These are phyloP conservation scores for Nylanderia fulva DNA, from an alignment of 1,140 invertebrate genomes.

Conservation along the genomic window DNA sequence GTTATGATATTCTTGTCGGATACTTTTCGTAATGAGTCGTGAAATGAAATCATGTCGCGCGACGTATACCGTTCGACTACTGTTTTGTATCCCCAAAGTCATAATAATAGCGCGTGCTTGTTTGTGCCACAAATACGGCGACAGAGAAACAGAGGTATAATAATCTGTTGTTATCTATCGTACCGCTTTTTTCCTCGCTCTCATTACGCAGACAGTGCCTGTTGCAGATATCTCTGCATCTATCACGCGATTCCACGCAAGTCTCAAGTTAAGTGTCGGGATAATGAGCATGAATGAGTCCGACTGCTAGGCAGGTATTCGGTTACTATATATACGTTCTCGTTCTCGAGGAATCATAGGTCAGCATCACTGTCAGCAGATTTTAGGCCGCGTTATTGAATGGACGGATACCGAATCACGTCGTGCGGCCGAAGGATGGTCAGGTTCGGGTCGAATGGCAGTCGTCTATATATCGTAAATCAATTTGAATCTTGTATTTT, in stretches of 20 bases:
- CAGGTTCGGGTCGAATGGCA: background rate
- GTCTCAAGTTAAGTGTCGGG: conserved; percentile 52
- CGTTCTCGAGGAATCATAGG: conserved; percentile 30
- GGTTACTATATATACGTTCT: conserved; percentile 33
- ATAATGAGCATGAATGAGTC: conserved; percentile 67
- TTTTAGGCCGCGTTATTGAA: conserved; percentile 46
- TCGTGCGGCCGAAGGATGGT: background rate
- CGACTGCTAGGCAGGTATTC: conserved; percentile 49
- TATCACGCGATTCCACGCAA: conserved; percentile 23
- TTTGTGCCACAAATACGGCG: background rate
- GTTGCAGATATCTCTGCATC: background rate
- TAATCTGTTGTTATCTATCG: conserved; percentile 29
- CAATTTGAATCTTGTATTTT: conserved; percentile 48
- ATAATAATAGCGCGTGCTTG: background rate
- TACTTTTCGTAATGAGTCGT: background rate
- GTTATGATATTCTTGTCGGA: background rate
- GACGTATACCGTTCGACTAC: background rate
- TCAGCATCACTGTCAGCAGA: conserved; percentile 57
- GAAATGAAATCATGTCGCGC: background rate
- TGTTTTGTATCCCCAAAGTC: background rate
- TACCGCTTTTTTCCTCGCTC: background rate
- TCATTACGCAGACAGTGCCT: background rate
- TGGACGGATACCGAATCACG: conserved; percentile 53
- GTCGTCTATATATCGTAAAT: conserved; percentile 55
- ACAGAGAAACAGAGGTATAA: background rate